Evolutionary conservation across 2,888 invertebrate genomes (phyloP), one percentile per base, ranked within the genome.

Genomic region (Epistrophe grossulariae): DNA sequence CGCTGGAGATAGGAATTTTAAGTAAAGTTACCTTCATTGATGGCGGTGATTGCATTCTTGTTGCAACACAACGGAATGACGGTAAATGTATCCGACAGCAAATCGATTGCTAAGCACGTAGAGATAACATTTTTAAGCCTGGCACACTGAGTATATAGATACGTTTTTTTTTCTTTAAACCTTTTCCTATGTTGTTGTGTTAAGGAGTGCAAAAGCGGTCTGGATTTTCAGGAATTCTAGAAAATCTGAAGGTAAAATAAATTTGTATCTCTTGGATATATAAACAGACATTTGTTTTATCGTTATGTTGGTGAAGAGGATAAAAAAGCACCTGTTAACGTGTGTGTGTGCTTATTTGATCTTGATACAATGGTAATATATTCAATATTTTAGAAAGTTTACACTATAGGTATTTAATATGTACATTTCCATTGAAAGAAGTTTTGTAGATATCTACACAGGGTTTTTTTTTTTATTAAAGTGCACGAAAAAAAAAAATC

Each of bases 41-140:
- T 43, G 79, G 62, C 52, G 55, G 38, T 79, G 84, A 84, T 84
- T 84, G 80, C 76, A 84, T 84, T 84, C 80, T 66, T 66, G 70
- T 59, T 79, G 66, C 84, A 84, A 62, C 76, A 74, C 24, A 66
- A 71, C 35, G 70, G 74, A 76, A 79, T 71, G 78, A 74, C 38
- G 64, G 64, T 72, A 59, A 66, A 79, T 76, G 70, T 79, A 70
- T 74, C 70, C 62, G 45, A 72, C 62, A 73, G 50, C 57, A 85
- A 81, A 79, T 81, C 85, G 78, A 79, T 82, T 77, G 76, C 57
- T 66, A 66, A 76, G 71, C 79, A 76, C 76, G 71, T 35, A 57
- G 59, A 48, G 64, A 79, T 79, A 79, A 55, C 79, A 84, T 74
- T 79, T 84, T 79, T 57, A 74, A 73, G 38, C 79, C 70, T 59